Evolutionary conservation across 2,888 invertebrate genomes (phyloP).

Genomic region (Leptopilina syphax): DNA sequence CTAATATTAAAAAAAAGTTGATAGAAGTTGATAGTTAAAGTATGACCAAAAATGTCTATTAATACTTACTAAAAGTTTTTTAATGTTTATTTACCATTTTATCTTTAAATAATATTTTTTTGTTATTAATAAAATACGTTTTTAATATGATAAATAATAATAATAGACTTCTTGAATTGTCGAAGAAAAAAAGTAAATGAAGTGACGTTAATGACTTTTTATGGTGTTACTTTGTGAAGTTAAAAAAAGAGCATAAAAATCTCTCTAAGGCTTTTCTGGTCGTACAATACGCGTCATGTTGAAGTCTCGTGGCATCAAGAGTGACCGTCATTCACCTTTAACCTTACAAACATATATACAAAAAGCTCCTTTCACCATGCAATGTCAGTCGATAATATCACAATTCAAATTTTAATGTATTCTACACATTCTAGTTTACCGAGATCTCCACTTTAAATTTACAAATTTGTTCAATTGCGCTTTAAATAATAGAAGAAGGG

Average conservation of each 20-base stretch:
- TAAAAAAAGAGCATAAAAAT: background rate
- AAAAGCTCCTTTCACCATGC: slow-evolving; percentile 22
- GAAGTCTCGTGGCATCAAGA: slow-evolving; percentile 7
- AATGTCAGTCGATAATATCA: slow-evolving; percentile 29
- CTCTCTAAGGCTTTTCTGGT: background rate
- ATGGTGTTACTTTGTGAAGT: background rate
- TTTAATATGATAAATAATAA: too few species aligned
- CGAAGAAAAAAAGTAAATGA: background rate
- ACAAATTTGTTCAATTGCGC: too few species aligned
- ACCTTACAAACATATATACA: slow-evolving; percentile 11
- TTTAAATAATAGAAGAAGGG: too few species aligned
- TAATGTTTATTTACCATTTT: too few species aligned
- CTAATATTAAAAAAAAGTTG: too few species aligned
- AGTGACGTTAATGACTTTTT: slow-evolving; percentile 7
- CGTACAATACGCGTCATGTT: background rate
- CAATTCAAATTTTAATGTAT: slow-evolving; percentile 13
- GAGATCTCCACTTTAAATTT: too few species aligned
- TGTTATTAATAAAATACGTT: too few species aligned
- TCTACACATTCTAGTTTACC: background rate
- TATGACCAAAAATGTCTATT: too few species aligned
- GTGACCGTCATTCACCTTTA: slow-evolving; percentile 32
- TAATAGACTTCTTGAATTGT: too few species aligned
- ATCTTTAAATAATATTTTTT: too few species aligned
- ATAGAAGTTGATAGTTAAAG: too few species aligned
- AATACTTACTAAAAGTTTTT: too few species aligned